These are phyloP conservation scores for Cerceris rybyensis DNA, from an alignment of 2,888 invertebrate species.

Conservation along the genomic window DNA sequence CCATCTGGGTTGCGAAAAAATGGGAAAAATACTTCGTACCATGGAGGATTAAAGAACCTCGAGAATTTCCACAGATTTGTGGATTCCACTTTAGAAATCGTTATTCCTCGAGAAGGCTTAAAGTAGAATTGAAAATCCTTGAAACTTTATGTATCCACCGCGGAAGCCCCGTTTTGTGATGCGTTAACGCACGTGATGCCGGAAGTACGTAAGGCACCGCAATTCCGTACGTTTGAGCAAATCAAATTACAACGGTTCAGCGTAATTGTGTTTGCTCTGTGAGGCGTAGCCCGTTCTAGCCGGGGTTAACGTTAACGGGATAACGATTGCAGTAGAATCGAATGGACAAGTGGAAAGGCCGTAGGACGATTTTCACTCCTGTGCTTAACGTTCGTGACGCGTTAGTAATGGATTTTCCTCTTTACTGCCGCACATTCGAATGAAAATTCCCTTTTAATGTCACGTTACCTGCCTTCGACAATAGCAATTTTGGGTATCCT, in stretches of 20 bases:
- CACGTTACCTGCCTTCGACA: slow-evolving; percentile 4
- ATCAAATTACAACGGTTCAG: slow-evolving; percentile 13
- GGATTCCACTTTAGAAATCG: too few relatives aligned
- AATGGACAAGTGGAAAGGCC: slow-evolving; percentile 29
- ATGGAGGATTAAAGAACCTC: too few relatives aligned
- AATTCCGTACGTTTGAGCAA: slow-evolving; percentile 9
- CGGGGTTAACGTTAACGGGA: slow-evolving; percentile 43
- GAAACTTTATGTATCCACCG: not conserved
- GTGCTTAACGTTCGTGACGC: slow-evolving; percentile 36
- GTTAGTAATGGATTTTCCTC: slow-evolving; percentile 16
- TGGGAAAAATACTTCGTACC: too few relatives aligned
- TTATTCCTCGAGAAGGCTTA: too few relatives aligned
- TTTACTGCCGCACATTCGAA: not conserved
- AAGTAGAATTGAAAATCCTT: not conserved
- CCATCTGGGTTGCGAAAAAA: too few relatives aligned
- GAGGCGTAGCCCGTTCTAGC: slow-evolving; percentile 30
- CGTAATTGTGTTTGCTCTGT: slow-evolving; percentile 42
- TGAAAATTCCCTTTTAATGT: slow-evolving; percentile 21
- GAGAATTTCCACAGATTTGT: too few relatives aligned
- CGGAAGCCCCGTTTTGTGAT: not conserved
- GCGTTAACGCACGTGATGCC: not conserved
- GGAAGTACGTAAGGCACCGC: slow-evolving; percentile 10
- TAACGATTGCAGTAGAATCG: slow-evolving; percentile 46
- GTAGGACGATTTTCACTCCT: slow-evolving; percentile 13
- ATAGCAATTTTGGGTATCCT: slow-evolving; percentile 5